Conservation (phyloP, 2,113 vertebrate genomes). For the Carlito syrichta region DNA sequence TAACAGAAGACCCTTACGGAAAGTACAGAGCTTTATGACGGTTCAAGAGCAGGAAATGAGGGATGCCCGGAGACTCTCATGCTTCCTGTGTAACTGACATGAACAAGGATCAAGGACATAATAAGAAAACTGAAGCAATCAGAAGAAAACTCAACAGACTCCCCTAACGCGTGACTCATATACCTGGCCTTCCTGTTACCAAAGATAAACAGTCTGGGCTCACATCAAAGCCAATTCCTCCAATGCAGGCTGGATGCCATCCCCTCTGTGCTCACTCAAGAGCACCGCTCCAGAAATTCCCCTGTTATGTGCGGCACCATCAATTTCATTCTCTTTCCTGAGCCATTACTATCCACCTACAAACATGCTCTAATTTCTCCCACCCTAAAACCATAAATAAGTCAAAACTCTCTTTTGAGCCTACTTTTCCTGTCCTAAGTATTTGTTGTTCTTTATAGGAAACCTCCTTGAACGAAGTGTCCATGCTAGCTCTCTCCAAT, state of each 20-base stretch:
- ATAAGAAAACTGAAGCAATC: background rate
- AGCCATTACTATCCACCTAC: background rate
- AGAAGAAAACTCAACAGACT: background rate
- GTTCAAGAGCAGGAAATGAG: background rate
- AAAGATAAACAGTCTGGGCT: background rate
- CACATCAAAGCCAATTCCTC: background rate
- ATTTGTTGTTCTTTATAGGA: background rate
- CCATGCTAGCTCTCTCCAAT: background rate
- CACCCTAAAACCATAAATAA: background rate
- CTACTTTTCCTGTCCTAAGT: background rate
- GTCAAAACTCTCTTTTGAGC: background rate
- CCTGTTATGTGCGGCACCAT: background rate
- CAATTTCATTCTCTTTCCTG: background rate
- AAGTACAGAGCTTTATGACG: background rate
- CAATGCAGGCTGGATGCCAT: background rate
- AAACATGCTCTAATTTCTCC: background rate
- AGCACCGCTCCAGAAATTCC: background rate
- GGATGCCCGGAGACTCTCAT: background rate
- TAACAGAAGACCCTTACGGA: background rate
- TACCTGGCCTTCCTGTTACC: background rate
- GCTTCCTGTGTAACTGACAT: background rate
- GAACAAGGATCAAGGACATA: background rate
- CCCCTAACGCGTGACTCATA: background rate
- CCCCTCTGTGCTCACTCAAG: background rate
- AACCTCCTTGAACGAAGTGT: background rate